Base-by-base conservation (phyloP, 2,888 invertebrate genomes). In the Anorthoa munda region DNA sequence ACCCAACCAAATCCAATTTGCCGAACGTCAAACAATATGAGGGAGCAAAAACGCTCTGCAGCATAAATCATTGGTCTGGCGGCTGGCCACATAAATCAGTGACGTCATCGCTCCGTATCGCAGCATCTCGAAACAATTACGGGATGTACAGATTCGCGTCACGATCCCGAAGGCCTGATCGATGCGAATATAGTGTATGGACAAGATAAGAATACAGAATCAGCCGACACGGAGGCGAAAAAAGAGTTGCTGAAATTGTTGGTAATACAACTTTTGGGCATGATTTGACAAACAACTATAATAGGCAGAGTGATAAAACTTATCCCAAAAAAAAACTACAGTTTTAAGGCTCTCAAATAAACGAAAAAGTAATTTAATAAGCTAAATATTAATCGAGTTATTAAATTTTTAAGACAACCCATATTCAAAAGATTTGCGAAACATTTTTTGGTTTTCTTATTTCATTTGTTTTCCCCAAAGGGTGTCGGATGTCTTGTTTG, bases 81-180 rank as follows among this genome's bases (percentile, higher is more conserved):
- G 74, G 23, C 48, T 63, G 70, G 79, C 79, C 81, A 85, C 84
- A 84, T 85, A 84, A 84, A 84, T 84, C 86, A 55, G 72, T 74
- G 84, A 83, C 85, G 85, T 85, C 82, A 84, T 83, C 84, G 75
- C 65, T 59, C 66, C 50, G 55, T 82, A 82, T 82, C 77, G 75
- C 51, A 61, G 45, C 75, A 85, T 85, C 85, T 82, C 73, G 70
- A 85, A 85, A 86, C 85, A 85, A 85, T 85, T 85, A 86, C 81
- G 50, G 61, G 48, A 63, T 72, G 67, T 63, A 84, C 77, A 74
- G 70, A 85, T 85, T 85, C 85, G 59, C 75, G 77, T 85, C 85
- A 85, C 85, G 86, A 64, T 51, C 60, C 17, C 73, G 21, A 26
- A 50, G 39, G 69, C 15, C 84, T 83, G 83, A 83, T 83, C 84